Conservation (phyloP, 2,888 invertebrate species). For the Leptinotarsa juncta region DNA sequence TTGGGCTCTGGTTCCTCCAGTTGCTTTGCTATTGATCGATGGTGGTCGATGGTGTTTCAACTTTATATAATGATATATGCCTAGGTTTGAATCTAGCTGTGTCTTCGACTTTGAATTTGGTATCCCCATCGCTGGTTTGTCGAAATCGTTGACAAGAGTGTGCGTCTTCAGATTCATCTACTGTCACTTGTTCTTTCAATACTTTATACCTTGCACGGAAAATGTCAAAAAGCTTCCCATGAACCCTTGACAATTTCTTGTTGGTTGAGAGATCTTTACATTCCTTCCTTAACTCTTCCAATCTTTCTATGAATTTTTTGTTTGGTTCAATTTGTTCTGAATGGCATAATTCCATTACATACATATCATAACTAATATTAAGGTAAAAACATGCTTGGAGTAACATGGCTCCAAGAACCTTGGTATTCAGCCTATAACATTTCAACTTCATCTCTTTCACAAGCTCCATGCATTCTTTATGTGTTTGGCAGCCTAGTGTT, state of each 20-base stretch:
- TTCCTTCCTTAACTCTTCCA: conserved; percentile 73
- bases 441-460: conserved; percentile 77
- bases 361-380: conserved; percentile 77
- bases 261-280: conserved; percentile 69
- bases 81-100: conserved; percentile 59
- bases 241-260: conserved; percentile 52
- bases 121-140: conserved; percentile 54
- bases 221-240: conserved; percentile 63
- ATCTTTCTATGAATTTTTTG: conserved; percentile 70
- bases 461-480: conserved; percentile 74
- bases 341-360: conserved; percentile 75
- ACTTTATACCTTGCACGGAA: conserved; percentile 67
- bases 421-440: conserved; percentile 77
- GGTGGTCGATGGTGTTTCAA: conserved; percentile 53
- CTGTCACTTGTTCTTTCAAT: conserved; percentile 67
- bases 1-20: too few species aligned
- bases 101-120: conserved; percentile 56
- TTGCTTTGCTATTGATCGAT: too few species aligned
- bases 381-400: conserved; percentile 71
- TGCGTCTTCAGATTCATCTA: conserved; percentile 66
- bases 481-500: conserved; percentile 80
- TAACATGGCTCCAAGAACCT: conserved; percentile 81
- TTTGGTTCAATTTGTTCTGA: conserved; percentile 74
- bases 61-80: conserved; percentile 57
- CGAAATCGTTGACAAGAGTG: conserved; percentile 77